Evolutionary conservation across 2,797 vertebrate species (phyloP).

Genomic region (Acestrorhynchus altus): DNA sequence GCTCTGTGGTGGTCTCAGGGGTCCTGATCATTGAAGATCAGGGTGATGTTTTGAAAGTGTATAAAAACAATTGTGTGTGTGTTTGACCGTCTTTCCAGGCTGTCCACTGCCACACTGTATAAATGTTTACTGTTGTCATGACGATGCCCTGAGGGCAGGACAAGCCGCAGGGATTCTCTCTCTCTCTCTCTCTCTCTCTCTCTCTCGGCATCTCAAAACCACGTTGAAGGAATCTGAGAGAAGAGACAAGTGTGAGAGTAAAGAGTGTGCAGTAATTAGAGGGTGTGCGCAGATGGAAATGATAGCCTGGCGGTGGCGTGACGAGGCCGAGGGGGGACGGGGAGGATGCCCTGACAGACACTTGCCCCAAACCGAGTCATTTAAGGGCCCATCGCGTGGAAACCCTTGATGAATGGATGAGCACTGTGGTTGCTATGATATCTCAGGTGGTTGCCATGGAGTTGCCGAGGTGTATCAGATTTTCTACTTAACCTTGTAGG

Average conservation of each 20-base stretch:
- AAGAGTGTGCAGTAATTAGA: constrained; percentile 13
- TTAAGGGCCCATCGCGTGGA: too few species aligned
- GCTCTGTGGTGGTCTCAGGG: too few species aligned
- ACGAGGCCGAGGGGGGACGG: background rate
- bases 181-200: background rate
- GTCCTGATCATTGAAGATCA: too few species aligned
- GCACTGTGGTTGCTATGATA: too few species aligned
- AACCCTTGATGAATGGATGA: too few species aligned
- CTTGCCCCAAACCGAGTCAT: too few species aligned
- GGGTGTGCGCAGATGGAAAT: background rate
- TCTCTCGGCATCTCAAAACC: background rate
- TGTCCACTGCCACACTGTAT: constrained; percentile 57
- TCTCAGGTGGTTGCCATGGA: too few species aligned
- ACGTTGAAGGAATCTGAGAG: constrained; percentile 1
- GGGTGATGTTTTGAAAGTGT: background rate
- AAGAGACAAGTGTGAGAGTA: constrained; percentile 16
- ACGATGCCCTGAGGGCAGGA: constrained; percentile 49
- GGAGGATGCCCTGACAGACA: background rate
- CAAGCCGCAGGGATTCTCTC: constrained; percentile 27
- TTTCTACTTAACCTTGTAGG: too few species aligned
- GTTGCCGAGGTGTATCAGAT: too few species aligned
- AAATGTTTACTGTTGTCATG: constrained; percentile 79
- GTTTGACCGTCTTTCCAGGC: constrained; percentile 28
- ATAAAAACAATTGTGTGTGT: background rate
- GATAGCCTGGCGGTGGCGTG: background rate